These are phyloP conservation scores for Tinamus guttatus DNA, from an alignment of 2,113 vertebrate species.

Conservation along the genomic window DNA sequence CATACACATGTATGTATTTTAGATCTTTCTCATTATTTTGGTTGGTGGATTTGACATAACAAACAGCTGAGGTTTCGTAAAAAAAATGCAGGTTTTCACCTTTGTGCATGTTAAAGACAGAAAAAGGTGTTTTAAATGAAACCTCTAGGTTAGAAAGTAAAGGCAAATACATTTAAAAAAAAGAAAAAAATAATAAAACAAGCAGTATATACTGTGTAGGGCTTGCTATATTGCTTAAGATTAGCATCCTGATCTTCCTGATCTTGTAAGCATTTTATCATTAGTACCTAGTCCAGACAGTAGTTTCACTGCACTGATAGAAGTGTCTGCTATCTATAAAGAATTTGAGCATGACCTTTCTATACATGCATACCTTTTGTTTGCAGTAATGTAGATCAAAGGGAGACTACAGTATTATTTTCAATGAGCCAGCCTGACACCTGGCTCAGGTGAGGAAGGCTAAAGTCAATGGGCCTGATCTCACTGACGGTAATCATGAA, in stretches of 20 bases:
- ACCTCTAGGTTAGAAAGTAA: not conserved
- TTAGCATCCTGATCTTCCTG: not conserved
- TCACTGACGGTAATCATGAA: not conserved
- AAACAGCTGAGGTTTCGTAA: not conserved
- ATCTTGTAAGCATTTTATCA: not conserved
- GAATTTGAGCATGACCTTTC: not conserved
- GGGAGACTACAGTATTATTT: not conserved
- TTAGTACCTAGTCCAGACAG: not conserved
- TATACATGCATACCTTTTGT: not conserved
- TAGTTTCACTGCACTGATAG: not conserved
- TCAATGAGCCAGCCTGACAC: not conserved
- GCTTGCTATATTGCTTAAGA: not conserved
- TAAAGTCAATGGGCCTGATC: not conserved
- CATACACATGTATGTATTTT: too few species aligned
- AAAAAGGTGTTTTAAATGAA: not conserved
- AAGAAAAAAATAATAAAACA: not conserved
- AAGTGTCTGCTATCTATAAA: not conserved
- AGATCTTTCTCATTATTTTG: not conserved
- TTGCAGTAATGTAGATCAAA: not conserved
- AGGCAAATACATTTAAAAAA: not conserved
- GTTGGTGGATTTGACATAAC: not conserved
- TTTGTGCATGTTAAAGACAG: not conserved
- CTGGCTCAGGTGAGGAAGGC: not conserved
- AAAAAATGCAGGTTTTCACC: not conserved
- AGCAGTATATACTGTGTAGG: not conserved